phyloP scores from a whole-genome alignment of 2,113 vertebrate genomes.

The Eulacestoma nigropectus region DNA sequence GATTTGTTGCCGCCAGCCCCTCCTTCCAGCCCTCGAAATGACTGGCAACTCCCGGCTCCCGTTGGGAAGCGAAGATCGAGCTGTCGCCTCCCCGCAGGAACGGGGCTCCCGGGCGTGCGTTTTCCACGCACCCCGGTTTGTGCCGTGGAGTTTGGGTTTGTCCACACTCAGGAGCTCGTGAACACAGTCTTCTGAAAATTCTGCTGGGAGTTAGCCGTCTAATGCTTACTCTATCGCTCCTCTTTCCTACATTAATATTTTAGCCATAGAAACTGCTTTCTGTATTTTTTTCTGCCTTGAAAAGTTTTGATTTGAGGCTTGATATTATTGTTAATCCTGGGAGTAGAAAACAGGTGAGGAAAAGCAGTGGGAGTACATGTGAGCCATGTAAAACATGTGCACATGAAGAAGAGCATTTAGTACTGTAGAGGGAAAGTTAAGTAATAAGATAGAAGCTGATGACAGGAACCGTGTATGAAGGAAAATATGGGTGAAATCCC shows the following conservation, averaged over 20 bases:
- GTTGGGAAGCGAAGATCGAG: not conserved
- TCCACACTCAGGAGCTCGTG: rapidly evolving
- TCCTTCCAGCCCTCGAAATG: slow-evolving; percentile 36
- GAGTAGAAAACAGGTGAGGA: not conserved
- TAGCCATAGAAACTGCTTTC: rapidly evolving
- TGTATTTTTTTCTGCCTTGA: not conserved
- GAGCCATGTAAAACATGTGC: rapidly evolving
- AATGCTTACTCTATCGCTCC: rapidly evolving
- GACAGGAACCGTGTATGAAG: not conserved
- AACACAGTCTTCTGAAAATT: not conserved
- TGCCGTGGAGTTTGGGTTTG: not conserved
- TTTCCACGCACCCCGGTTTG: not conserved
- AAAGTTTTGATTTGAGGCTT: not conserved
- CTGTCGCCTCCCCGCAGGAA: not conserved
- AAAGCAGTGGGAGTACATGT: not conserved
- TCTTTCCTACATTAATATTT: rapidly evolving
- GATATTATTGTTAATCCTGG: not conserved
- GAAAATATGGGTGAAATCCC: not conserved
- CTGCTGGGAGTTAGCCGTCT: not conserved
- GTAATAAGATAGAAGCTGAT: not conserved
- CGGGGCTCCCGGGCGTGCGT: not conserved
- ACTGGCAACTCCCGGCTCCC: slow-evolving; percentile 20
- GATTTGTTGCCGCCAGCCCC: slow-evolving; percentile 54
- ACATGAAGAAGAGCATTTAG: rapidly evolving
- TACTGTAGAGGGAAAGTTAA: no score